Base-by-base conservation (phyloP, 2,113 vertebrate species). In the Neogobius melanostomus region DNA sequence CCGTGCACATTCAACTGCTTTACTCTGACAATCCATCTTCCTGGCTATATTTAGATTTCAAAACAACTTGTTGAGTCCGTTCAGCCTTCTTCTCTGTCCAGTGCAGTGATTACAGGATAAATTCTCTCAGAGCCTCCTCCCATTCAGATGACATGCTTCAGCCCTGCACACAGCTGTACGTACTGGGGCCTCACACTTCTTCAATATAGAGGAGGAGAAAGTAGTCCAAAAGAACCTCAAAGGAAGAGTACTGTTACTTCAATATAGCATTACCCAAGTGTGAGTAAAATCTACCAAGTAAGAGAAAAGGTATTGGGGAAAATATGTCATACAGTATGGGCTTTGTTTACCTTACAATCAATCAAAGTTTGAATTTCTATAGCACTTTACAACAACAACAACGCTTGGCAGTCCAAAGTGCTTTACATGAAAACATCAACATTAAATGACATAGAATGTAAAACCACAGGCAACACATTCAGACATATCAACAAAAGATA, bases 131-230 rank as follows among this genome's bases (percentile, higher is more conserved):
- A 84, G 77, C 80, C 82, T 83, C 82, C 77, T 90, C 77, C 84
- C 86, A 84, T 85, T 75, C 85, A 87, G 87, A 88, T 85, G 87
- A 90, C 90, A 88, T 89, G 89, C 85, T 90, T 54, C 62, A 87
- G 81, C 77, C 78, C 78, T 70, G 72, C 69, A 75, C 85, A 79
- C 87, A 93, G 91, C 90, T 90, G 88, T 90, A 87, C 48, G 74
- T 79, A 14, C 54, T 84, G 69, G 8, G 71, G 66, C 79, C 74
- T 68, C 84, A 59, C 77, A 82, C 86, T 88, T 91, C 81, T 36
- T 36, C 28, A 4, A 4, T 36, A 36, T 5, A 36, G 28, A 36
- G 28, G 28, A 36, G 28, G 28, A 36, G 28, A 36, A 36, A 36
- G 28, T 36, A 36, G 28, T 36, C 28, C 28, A 36, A 36, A 36